Evolutionary conservation across 2,797 vertebrate genomes (phyloP).

Genomic region (Sebastes oblongus): DNA sequence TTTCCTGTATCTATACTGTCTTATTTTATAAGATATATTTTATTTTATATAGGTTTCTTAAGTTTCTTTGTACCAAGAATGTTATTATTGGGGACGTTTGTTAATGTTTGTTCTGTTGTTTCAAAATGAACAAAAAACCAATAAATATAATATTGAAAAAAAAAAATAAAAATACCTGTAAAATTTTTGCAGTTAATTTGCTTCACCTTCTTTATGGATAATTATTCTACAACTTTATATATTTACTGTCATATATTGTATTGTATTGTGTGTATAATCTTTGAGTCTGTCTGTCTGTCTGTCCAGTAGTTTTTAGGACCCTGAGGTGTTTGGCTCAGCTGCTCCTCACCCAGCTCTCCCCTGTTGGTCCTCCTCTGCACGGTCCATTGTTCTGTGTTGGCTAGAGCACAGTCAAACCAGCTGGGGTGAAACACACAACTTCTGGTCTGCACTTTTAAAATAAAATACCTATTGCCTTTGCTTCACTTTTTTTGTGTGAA

Average conservation of each 20-base stretch:
- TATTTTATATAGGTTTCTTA: too few species aligned
- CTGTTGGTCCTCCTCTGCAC: slow-evolving; percentile 10
- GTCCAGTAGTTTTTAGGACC: slow-evolving; percentile 21
- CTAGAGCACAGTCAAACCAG: slow-evolving; percentile 29
- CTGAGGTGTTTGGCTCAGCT: slow-evolving; percentile 35
- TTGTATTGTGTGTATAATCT: neutral
- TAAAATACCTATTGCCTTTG: slow-evolving; percentile 9
- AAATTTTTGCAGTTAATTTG: neutral
- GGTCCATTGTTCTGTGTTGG: slow-evolving; percentile 74
- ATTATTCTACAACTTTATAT: neutral
- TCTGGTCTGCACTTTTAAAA: slow-evolving; percentile 48
- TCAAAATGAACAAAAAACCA: too few species aligned
- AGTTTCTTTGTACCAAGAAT: too few species aligned
- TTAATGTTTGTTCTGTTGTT: too few species aligned
- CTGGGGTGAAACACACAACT: neutral
- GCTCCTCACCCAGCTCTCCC: slow-evolving; percentile 50
- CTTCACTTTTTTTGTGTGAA: neutral
- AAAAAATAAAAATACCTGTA: neutral
- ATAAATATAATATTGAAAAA: too few species aligned
- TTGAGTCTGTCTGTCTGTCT: neutral
- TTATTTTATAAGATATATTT: too few species aligned
- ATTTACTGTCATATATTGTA: neutral
- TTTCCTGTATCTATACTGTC: too few species aligned
- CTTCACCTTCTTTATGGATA: neutral
- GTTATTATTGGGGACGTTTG: too few species aligned